These are phyloP conservation scores for Ameiurus melas DNA, from an alignment of 2,113 vertebrate species.

Conservation along the genomic window DNA sequence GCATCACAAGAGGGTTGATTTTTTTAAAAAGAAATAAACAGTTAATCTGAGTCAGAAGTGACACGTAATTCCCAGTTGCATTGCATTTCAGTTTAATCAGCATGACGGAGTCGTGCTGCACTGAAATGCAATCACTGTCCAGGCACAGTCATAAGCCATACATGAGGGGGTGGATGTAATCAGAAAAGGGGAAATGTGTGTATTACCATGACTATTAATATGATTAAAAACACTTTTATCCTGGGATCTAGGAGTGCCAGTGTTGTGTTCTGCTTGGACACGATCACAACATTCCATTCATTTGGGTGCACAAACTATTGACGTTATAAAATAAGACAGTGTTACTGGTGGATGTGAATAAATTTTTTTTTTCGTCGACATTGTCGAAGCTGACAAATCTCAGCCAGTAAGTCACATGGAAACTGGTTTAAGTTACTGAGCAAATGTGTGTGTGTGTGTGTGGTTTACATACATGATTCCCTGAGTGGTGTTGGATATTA, in stretches of 20 bases:
- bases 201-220: too few species aligned
- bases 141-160: not conserved
- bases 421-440: not conserved
- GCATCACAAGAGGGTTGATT: not conserved
- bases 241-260: not conserved
- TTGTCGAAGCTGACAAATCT: not conserved
- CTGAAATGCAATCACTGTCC: not conserved
- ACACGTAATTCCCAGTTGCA: too few species aligned
- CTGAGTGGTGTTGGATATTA: slow-evolving; percentile 31
- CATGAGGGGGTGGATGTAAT: not conserved
- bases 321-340: not conserved
- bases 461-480: slow-evolving; percentile 66
- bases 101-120: not conserved
- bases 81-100: too few species aligned
- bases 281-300: not conserved
- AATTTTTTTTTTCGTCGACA: not conserved
- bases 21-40: too few species aligned
- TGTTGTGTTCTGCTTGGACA: not conserved
- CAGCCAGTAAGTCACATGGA: not conserved
- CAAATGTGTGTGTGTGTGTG: too few species aligned
- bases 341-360: not conserved
- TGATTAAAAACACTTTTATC: not conserved
- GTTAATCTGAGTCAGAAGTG: too few species aligned
- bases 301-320: not conserved
- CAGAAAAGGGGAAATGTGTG: too few species aligned